Base-by-base conservation (phyloP, 92 coral and sea anemone species). In the Plumapathes pennacea region DNA sequence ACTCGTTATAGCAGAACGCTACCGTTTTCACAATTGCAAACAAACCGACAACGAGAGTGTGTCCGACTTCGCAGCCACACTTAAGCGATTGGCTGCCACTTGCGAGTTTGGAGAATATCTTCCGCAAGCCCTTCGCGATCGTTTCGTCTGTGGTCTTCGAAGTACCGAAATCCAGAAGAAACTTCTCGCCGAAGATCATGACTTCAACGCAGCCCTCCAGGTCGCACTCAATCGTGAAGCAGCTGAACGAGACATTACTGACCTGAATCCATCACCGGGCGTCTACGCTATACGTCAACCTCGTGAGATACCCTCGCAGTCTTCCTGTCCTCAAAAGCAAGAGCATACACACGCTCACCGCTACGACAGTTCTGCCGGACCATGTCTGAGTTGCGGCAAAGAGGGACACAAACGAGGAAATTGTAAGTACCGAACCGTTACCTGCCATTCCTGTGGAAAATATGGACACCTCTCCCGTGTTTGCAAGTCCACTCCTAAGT, bases 21-120 rank as follows among this genome's bases (percentile, higher is more conserved):
- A 39, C 47, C 45, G 67, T 23, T 44, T 74, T 33, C 81, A 74
- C 66, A 54, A 50, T 10, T 59, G 71, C 41, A 37, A n/a, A 3
- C 49, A 76, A 58, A 18, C 13, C 4, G 40, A 57, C 25, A 47
- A 62, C 2, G 69, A 76, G 15, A 53, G 54, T 15, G 68, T 74
- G 14, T 57, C 77, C 1, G 24, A 17, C 11, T 62, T 75, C 21
- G 70, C 55, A 0, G 64, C 79, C 39, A 75, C 53, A 25, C 60
- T 81, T 9, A 64, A 74, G 37, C 59, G 74, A 7, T 67, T 74
- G 23, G 78, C 72, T n/a, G 31, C 88, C 19, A 81, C 83, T 9
- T 67, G 67, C 36, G 30, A 67, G 14, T 74, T 74, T 33, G 83
- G 88, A 36, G 42, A 66, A 6, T 64, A 62, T 34, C 58, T 81